These are phyloP conservation scores for Phaonia tiefii DNA, from an alignment of 2,888 invertebrate species.

Conservation along the genomic window DNA sequence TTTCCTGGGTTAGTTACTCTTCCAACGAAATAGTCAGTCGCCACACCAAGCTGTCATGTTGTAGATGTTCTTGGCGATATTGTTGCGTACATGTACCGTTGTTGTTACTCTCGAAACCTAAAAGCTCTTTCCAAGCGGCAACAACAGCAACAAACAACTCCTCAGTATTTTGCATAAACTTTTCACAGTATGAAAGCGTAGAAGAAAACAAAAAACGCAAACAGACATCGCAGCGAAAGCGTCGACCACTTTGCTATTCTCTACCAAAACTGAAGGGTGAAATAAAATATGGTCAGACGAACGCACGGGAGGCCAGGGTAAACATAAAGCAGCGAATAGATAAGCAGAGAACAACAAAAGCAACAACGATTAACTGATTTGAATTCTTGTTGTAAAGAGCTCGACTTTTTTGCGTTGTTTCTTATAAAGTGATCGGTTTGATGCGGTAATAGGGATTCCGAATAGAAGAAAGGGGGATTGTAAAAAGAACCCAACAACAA, in stretches of 20 bases:
- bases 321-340: background rate
- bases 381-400: background rate
- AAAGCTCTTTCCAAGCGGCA: background rate
- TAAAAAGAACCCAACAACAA: background rate
- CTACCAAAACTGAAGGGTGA: background rate
- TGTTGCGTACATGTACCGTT: background rate
- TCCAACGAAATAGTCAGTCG: slow-evolving; percentile 1
- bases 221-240: background rate
- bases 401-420: slow-evolving; percentile 4
- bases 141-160: background rate
- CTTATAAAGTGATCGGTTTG: too few species aligned
- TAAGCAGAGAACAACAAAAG: background rate
- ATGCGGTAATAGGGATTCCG: background rate
- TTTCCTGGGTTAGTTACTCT: slow-evolving; percentile 17
- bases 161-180: slow-evolving; percentile 29
- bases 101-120: slow-evolving; percentile 6
- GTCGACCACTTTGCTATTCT: background rate
- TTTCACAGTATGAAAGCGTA: slow-evolving; percentile 9
- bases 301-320: background rate
- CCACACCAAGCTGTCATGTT: slow-evolving; percentile 31
- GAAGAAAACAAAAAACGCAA: background rate
- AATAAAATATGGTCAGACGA: background rate
- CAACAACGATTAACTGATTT: slow-evolving; percentile 13
- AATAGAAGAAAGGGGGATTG: background rate
- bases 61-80: background rate